Base-by-base conservation (phyloP, 2,797 vertebrate genomes). In the Alcedo quadribrachys region DNA sequence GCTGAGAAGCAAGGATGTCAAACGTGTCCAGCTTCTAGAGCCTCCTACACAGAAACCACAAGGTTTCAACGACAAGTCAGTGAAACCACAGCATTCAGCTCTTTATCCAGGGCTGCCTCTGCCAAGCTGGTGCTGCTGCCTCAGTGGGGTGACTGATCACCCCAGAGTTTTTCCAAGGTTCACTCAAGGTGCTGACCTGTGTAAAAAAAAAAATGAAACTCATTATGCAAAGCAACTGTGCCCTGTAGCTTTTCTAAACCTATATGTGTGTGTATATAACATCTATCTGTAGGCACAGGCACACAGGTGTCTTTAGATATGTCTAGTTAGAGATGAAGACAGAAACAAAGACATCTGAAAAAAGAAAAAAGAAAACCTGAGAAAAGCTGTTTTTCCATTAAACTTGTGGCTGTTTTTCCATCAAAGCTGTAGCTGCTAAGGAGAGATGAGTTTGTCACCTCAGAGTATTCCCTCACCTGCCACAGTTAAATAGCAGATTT, bases 31-130 rank as follows among this genome's bases (percentile, higher is more conserved):
- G 87, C 69, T 89, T 81, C 30, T 88, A 94, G 61, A 81, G 53
- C 93, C 96, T 95, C 97, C 97, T 90, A 97, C 97, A 82, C 95
- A 96, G 85, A 95, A 96, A 90, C 95, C 95, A 68, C 95, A 94
- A 54, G 43, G 66, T 93, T 92, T 90, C 90, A 87, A 86, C 67
- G 54, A 67, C n/a, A 87, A 85, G 92, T 79, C 86, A 79, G 77
- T 92, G 90, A 95, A 87, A 92, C 87, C 65, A 90, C 81, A 94
- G 91, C 71, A 63, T 89, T 95, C 74, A 71, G 93, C 85, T 90
- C 93, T 96, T 94, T 85, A 91, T 90, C 81, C 89, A 90, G 75
- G 71, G 66, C 73, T 80, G 57, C 63, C 84, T 84, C 82, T 65
- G 87, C 71, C 45, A 51, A 90, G 40, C 0, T 32, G 65, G 62